Base-by-base conservation (phyloP, 2,797 vertebrate genomes). In the Parambassis ranga region DNA sequence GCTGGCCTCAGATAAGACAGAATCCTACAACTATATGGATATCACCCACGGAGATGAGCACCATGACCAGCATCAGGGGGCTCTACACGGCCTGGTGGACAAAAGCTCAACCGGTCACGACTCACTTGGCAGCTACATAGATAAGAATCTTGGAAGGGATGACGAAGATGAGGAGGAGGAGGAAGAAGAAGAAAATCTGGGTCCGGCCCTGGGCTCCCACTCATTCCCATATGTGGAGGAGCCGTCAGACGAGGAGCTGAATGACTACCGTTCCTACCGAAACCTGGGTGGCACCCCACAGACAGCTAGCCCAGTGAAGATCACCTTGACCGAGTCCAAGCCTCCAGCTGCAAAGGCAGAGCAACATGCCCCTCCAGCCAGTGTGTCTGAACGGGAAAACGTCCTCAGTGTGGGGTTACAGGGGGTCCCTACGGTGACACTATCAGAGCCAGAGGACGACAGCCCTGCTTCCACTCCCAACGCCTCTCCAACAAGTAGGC, bases 401-500 rank as follows among this genome's bases (percentile, higher is more conserved):
- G 87, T 95, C 55, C 93, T 97, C 59, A 98, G 96, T 55, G 94
- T 93, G 6, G 94, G 94, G 57, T 87, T 87, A 3, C 95, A 97
- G 71, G 94, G 92, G n/a, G 95, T 98, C 47, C 97, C 97, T 4
- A 98, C 86, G 0, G 95, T 99, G 75, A 99, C 91, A 0, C 93
- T 99, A 35, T 98, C 97, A 0, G 97, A 98, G 86, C 97, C 96
- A 0, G 97, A 98, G 85, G 97, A 98, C n/a, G 95, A 99, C 65
- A 98, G 97, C 77, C 95, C 95, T 0, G 93, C 93, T 1, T 98
- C 96, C 7, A 90, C 95, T 39, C 90, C 87, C 62, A 97, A 94
- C 0, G 93, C 95, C 56, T 97, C 97, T 0, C 96, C 96, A 59
- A 96, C 94, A 79, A 94, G 94, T 90, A 94, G 84, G 93, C 46